These are phyloP conservation scores for Bombus waltoni DNA, from an alignment of 1,140 invertebrate genomes.

Conservation along the genomic window DNA sequence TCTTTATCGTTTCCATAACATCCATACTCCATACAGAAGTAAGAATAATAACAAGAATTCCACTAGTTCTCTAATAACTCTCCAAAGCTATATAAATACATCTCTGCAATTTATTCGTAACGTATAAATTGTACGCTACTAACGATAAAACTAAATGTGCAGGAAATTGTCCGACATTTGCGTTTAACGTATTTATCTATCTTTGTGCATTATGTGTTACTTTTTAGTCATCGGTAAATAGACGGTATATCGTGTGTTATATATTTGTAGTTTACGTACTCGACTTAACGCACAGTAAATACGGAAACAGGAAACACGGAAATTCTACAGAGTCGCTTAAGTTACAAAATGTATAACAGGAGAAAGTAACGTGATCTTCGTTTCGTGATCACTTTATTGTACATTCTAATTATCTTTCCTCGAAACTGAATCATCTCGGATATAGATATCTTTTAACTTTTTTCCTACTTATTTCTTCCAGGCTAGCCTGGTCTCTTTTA, in stretches of 20 bases:
- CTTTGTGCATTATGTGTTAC: not conserved
- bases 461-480: not conserved
- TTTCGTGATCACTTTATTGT: not conserved
- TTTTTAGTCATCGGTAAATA: not conserved
- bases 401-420: slow-evolving; percentile 10
- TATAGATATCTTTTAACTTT: not conserved
- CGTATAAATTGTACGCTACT: too few relatives aligned
- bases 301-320: too few relatives aligned
- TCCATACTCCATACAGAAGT: not conserved
- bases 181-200: not conserved
- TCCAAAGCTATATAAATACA: not conserved
- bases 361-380: not conserved
- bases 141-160: too few relatives aligned
- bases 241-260: too few relatives aligned
- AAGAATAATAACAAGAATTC: not conserved
- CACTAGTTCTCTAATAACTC: too few relatives aligned
- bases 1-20: not conserved
- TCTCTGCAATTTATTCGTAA: not conserved
- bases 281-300: not conserved
- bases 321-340: not conserved
- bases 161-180: too few relatives aligned
- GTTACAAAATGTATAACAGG: not conserved
- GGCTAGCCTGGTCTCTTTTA: not conserved
- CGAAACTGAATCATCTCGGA: slow-evolving; percentile 1
- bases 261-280: too few relatives aligned